Conservation (phyloP, 2,113 vertebrate genomes). For the Hymenochirus boettgeri region DNA sequence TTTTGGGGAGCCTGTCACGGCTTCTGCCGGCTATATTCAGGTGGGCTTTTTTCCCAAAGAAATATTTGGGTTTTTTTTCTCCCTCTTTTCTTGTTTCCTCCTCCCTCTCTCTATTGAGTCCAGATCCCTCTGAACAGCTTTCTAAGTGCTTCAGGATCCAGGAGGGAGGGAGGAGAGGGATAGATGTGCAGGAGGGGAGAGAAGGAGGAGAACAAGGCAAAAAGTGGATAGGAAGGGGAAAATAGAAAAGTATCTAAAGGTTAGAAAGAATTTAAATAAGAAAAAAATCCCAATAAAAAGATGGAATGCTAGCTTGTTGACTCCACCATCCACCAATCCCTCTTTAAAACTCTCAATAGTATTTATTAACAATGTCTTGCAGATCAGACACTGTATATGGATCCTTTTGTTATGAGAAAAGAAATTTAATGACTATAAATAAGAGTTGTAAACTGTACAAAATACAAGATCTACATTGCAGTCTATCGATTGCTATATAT, state of each 20-base stretch:
- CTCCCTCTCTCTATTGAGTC: constrained; percentile 21
- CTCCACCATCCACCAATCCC: too few species aligned
- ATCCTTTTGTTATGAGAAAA: too few species aligned
- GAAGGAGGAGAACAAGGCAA: not conserved
- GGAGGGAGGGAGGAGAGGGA: constrained; percentile 13
- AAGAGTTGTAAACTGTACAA: too few species aligned
- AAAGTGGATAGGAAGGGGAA: constrained; percentile 5
- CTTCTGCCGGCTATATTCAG: constrained; percentile 5
- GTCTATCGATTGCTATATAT: too few species aligned
- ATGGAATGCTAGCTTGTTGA: constrained; percentile 7
- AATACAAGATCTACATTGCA: too few species aligned
- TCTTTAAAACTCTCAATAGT: too few species aligned
- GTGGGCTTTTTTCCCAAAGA: constrained; percentile 18
- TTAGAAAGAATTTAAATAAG: constrained; percentile 7
- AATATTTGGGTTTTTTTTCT: constrained; percentile 11
- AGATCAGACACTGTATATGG: too few species aligned
- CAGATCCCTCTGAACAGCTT: constrained; percentile 20
- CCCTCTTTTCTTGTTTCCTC: not conserved
- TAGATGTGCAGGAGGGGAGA: constrained; percentile 10
- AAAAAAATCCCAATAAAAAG: not conserved
- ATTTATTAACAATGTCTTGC: too few species aligned
- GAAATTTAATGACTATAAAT: too few species aligned
- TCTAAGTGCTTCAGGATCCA: constrained; percentile 20
- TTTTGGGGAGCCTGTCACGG: constrained; percentile 7
- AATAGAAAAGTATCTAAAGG: constrained; percentile 2